Percentiles rank a stretch among this genome's conserved stretches.
Conservation (phyloP, 2,888 invertebrate species). For the Aspidapion aeneum region DNA sequence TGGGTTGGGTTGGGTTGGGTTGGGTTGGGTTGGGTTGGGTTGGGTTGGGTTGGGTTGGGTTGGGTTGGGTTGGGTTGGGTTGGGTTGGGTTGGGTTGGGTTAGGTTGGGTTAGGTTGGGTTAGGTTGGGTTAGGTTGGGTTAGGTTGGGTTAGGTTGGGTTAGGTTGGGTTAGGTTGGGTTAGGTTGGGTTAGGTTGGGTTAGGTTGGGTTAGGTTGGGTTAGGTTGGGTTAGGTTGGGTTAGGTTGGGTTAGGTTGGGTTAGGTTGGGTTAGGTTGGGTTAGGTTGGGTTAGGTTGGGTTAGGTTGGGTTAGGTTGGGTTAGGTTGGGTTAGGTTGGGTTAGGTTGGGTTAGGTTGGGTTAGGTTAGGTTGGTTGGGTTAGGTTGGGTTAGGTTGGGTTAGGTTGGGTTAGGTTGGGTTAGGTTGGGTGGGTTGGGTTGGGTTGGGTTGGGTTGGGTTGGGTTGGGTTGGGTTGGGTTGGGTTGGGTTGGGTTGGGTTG, state of each 20-base stretch:
- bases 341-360: conserved; percentile 16
- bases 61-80: conserved; percentile 45
- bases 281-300: too few relatives aligned
- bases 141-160: neutral
- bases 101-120: neutral
- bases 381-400: conserved; percentile 40
- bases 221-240: too few relatives aligned
- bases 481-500: conserved; percentile 35
- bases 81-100: conserved; percentile 8
- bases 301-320: too few relatives aligned
- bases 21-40: conserved; percentile 7
- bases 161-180: neutral
- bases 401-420: conserved; percentile 1
- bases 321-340: too few relatives aligned
- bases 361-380: too few relatives aligned
- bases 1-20: conserved; percentile 21
- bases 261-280: too few relatives aligned
- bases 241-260: too few relatives aligned
- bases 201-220: too few relatives aligned
- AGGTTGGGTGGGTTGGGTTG: too few relatives aligned
- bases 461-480: conserved; percentile 12
- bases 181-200: conserved; percentile 10
- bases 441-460: conserved; percentile 8
- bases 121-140: neutral
- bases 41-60: conserved; percentile 1